A percentile compares a stretch with the other conserved stretches of the same genome.
These are phyloP conservation scores for Bombus cullumanus DNA, from an alignment of 1,140 invertebrate genomes.

Conservation along the genomic window DNA sequence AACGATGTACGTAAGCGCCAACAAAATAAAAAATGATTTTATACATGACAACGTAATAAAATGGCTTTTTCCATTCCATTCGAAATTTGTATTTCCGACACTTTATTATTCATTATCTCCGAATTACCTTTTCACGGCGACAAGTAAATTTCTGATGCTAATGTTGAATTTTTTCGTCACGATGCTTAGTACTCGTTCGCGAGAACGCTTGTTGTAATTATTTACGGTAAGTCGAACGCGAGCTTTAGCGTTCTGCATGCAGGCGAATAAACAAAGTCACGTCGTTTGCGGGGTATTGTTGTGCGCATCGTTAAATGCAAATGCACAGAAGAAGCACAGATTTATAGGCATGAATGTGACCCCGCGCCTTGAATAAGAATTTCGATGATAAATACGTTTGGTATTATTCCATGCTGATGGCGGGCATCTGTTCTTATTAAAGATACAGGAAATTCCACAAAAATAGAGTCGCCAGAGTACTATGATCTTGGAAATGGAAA, in stretches of 20 bases:
- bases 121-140: not conserved
- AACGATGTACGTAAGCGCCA: too few relatives aligned
- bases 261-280: not conserved
- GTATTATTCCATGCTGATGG: slow-evolving; percentile 9
- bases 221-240: not conserved
- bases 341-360: slow-evolving; percentile 1
- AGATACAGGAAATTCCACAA: not conserved
- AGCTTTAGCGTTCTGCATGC: too few relatives aligned
- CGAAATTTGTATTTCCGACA: too few relatives aligned
- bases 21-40: too few relatives aligned
- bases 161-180: not conserved
- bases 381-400: not conserved
- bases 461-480: not conserved
- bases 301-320: slow-evolving; percentile 17
- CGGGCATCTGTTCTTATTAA: too few relatives aligned
- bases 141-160: not conserved
- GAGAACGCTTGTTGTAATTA: not conserved
- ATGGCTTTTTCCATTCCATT: too few relatives aligned
- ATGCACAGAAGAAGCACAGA: slow-evolving; percentile 11
- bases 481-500: not conserved
- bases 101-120: not conserved
- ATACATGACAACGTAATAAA: too few relatives aligned
- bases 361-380: slow-evolving; percentile 25
- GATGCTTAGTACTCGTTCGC: not conserved
- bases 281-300: not conserved